Base-by-base conservation (phyloP, 1,140 invertebrate genomes). In the Apocrypta bakeri region DNA sequence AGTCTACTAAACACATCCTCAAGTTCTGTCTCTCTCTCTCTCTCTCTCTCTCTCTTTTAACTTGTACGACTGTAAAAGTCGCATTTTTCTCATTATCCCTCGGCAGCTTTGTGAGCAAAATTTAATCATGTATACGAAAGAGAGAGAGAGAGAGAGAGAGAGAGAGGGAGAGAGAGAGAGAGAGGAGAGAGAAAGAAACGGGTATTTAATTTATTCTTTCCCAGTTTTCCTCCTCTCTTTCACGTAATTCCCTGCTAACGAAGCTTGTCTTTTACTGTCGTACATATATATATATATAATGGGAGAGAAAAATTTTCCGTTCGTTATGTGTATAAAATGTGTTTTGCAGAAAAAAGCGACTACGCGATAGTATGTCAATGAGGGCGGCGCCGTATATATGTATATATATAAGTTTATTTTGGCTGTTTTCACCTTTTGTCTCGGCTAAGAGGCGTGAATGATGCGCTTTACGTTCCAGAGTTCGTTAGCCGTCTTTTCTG, bases 401-500 rank as follows among this genome's bases (percentile, higher is more conserved):
- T 24, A 66, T 24, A 25, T 27, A 27, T 24, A 66, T 24, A 17
- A 71, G 68, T 25, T 37, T 48, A 25, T 73, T 73, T 73, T 48
- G 71, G 37, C 33, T 48, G 71, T 48, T 73, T 73, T 73, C 24
- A 31, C 71, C 71, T 73, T 73, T 73, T 73, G 71, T 73, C 71
- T 24, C 33, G 71, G 40, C 21, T 27, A 73, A 48, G 71, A 73
- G 71, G 71, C 71, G 71, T 73, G 71, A 73, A 73, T 21, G 71
- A 73, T 73, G 71, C 71, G 71, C 71, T 73, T 73, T 73, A 31
- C 71, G 33, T 73, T 31, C 68, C 33, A 48, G 33, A 73, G n/a
- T 73, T 73, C 37, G 71, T 73, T 73, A 73, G 71, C 71, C 71
- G 37, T 40, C 71, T 73, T 73, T 73, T 40, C 71, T 73, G 37